These are phyloP conservation scores for Gallinago media DNA, from an alignment of 2,113 vertebrate species.

Conservation along the genomic window DNA sequence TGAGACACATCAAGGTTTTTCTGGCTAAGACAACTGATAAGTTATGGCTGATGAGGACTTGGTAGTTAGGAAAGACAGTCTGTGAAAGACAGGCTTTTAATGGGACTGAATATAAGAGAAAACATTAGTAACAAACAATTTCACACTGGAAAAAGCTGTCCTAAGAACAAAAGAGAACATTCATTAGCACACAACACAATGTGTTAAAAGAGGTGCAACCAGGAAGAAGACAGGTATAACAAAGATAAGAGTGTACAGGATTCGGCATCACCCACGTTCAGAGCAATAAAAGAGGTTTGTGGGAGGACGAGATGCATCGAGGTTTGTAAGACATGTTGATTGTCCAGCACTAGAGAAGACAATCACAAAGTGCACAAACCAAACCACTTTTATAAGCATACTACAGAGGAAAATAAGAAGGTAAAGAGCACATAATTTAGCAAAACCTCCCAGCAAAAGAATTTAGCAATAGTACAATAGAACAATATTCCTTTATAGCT, in stretches of 20 bases:
- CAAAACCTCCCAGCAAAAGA: background rate
- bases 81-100: background rate
- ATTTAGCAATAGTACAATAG: background rate
- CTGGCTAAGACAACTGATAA: background rate
- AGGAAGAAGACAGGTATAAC: background rate
- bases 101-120: background rate
- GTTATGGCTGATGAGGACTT: background rate
- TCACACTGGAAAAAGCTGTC: background rate
- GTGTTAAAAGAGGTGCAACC: background rate
- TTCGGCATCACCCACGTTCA: background rate
- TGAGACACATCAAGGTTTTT: background rate
- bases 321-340: background rate
- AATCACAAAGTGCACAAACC: background rate
- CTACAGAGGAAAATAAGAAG: background rate
- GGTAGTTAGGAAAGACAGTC: background rate
- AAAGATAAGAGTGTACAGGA: background rate
- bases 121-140: conserved; percentile 14
- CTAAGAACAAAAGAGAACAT: conserved; percentile 15
- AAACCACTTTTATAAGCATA: background rate
- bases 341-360: background rate
- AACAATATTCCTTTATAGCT: background rate
- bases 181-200: background rate
- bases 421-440: background rate
- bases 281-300: background rate
- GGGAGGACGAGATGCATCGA: background rate